phyloP scores from a whole-genome alignment of 2,888 invertebrate species.

The Aromia moschata region DNA sequence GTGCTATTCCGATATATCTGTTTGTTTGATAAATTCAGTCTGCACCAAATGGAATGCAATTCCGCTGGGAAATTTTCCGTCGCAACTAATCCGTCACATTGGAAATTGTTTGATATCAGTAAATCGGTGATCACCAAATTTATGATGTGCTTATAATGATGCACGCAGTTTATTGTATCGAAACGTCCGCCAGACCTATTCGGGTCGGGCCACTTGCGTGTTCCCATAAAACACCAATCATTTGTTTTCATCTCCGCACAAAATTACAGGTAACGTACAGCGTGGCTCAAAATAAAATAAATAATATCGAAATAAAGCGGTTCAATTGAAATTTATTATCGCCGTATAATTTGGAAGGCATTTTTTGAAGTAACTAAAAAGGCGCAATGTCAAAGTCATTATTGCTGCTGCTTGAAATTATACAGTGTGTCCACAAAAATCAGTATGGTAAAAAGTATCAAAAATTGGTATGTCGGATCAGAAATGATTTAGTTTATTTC shows the following conservation, averaged over 20 bases:
- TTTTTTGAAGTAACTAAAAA: no score
- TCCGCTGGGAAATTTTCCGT: conserved; percentile 58
- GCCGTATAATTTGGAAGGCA: no score
- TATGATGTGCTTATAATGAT: conserved; percentile 56
- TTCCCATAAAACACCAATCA: conserved; percentile 44
- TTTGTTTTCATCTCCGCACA: conserved; percentile 12
- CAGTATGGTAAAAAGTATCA: no score
- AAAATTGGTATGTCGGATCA: no score
- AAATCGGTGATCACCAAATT: conserved; percentile 55
- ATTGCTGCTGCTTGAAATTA: no score
- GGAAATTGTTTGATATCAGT: conserved; percentile 55
- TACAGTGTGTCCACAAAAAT: no score
- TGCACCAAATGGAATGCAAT: conserved; percentile 56
- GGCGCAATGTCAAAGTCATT: no score
- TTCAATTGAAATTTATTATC: no score
- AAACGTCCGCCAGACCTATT: conserved; percentile 31
- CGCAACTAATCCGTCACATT: conserved; percentile 57
- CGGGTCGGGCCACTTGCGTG: conserved; percentile 46
- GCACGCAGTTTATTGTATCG: conserved; percentile 46
- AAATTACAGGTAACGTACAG: conserved; percentile 11
- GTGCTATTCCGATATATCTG: conserved; percentile 50
- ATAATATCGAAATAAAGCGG: no score
- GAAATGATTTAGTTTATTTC: no score
- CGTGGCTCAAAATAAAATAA: neutral
- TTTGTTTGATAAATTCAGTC: conserved; percentile 51